Evolutionary conservation across 2,113 vertebrate species (phyloP), one percentile per base, ranked within the genome.

Genomic region (Paralichthys olivaceus): DNA sequence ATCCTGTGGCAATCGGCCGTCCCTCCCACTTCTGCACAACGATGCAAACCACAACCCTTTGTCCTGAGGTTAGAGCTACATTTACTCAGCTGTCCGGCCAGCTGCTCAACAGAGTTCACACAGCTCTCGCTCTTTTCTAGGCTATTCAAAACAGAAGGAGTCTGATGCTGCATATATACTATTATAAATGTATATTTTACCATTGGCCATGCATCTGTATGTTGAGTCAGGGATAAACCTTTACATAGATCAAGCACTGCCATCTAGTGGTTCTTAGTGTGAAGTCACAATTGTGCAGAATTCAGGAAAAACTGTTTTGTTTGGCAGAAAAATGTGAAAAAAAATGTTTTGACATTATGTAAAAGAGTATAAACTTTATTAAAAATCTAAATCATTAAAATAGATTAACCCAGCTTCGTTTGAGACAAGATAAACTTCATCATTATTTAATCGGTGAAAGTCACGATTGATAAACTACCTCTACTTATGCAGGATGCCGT

Each of bases 261-360:
- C 90, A 75, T 76, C 90, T 84, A 75, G 87, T 87, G 92, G 79
- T 43, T 55, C 1, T 1, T 20, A 4, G 15, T 49, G 34, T 43
- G 17, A 70, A 37, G 6, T 45, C 62, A 40, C 13, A 20, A 4
- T 8, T 20, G 1, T 8, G 29, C 3, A 47, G 25, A 6, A 9
- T 26, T n/a, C 15, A 2, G 63, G 29, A 17, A 55, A 55, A 68
- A 54, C 5, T 55, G 28, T n/a, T 23, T 4, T 64, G 43, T 32
- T 54, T 19, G 29, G 5, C 47, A 49, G 1, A 32, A n/a, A 58
- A 71, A 63, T 2, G 8, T 40, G 2, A 40, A 57, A 68, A 57
- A 68, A 75, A 29, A 54, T 29, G 3, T 29, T 20, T 43, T 23
- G 60, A 12, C 12, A 67, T 43, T 26, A 23, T 65, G 3, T 61